Percentiles rank a stretch among this genome's conserved stretches.
phyloP scores from a whole-genome alignment of 2,113 vertebrate genomes.

The Myotis yumanensis region DNA sequence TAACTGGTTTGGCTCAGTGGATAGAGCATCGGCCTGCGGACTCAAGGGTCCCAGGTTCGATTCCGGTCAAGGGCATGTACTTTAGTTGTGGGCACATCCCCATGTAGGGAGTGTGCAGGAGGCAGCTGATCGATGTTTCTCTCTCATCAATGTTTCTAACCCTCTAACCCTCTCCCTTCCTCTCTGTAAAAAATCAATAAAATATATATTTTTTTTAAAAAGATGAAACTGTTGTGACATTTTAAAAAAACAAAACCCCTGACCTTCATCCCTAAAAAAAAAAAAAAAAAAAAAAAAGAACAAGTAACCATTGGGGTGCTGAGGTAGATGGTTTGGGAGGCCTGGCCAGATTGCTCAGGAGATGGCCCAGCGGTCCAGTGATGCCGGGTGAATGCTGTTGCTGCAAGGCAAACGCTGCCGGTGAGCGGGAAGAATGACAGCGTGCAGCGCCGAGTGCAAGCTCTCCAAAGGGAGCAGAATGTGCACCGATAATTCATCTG shows the following conservation, averaged over 20 bases:
- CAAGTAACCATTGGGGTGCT: not conserved
- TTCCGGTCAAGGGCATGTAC: too few species aligned
- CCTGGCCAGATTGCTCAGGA: not conserved
- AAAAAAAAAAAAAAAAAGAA: not conserved
- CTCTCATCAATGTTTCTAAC: too few species aligned
- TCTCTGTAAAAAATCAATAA: too few species aligned
- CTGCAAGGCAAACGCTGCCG: slow-evolving; percentile 47
- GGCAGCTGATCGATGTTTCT: too few species aligned
- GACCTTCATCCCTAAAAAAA: not conserved
- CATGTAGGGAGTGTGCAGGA: too few species aligned
- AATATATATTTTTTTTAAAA: too few species aligned
- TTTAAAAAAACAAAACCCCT: not conserved
- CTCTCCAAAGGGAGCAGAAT: slow-evolving; percentile 56
- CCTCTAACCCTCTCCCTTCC: too few species aligned
- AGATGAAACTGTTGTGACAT: too few species aligned
- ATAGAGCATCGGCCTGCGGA: too few species aligned
- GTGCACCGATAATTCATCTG: slow-evolving; percentile 56
- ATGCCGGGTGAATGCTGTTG: not conserved
- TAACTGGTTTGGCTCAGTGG: too few species aligned
- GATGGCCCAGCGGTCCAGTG: not conserved
- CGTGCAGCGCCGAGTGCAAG: not conserved
- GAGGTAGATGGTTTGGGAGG: not conserved
- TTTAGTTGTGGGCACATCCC: too few species aligned
- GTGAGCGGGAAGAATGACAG: slow-evolving; percentile 62
- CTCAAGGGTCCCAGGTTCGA: too few species aligned